Base-by-base conservation (phyloP, 1,140 invertebrate species). In the Tyrophagus putrescentiae region DNA sequence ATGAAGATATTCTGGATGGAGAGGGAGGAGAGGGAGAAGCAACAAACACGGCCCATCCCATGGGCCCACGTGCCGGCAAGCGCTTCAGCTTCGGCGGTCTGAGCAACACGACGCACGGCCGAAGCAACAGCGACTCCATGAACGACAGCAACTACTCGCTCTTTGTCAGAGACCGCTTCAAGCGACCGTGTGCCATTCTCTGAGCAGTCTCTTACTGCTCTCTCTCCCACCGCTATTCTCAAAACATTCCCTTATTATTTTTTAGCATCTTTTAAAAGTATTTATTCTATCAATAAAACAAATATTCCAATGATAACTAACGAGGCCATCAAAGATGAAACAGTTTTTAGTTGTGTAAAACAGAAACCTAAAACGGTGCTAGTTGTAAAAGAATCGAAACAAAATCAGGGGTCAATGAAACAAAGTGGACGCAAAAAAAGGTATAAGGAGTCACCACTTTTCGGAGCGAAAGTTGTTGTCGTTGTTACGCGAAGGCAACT, bases 101-200 rank as follows among this genome's bases (percentile, higher is more conserved):
- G 7, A 48, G 23, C 7, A 21, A 48, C 45, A 21, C 23, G 31
- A 48, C 18, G 6, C 45, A 21, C 18, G 21, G 18, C 31, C 21
- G 45, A 48, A 48, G 6, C 7, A 48, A 48, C 45, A 39, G 23
- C 31, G 45, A 29, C 45, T 48, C 13, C 45, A 13, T 21, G 23
- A 48, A 53, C 23, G 23, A 27, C 50, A 53, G 52, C 25, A 54
- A 54, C 25, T 31, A 31, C 39, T 54, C 52, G 4, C 25, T 54
- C 13, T 54, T 54, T 31, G 13, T 54, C 4, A 13, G 16, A 32
- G 27, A 54, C 27, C 27, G 28, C n/a, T 32, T 54, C 13, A 54
- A 54, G 39, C 25, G 52, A 23, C 11, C 52, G 16, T 54, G 52
- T 16, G 13, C 25, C 21, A 54, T 54, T 28, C 32, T 54, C 11